Conservation (phyloP, 2,888 invertebrate genomes). For the Drosophila atripex region DNA sequence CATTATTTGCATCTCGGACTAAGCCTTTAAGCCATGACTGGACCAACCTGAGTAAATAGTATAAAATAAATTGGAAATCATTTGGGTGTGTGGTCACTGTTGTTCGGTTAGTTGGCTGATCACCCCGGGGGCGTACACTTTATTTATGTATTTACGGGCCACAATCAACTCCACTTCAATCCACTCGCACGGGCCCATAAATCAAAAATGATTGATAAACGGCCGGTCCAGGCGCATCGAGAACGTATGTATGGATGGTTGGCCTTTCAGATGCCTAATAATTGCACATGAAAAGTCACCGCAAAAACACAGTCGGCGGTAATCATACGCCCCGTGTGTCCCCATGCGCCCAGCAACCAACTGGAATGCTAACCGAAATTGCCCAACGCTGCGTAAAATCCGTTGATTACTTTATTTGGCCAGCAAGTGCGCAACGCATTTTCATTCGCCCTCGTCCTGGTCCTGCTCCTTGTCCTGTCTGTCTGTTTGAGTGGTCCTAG, state of each 20-base stretch:
- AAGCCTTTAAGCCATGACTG: slow-evolving; percentile 59
- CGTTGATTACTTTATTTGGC: slow-evolving; percentile 79
- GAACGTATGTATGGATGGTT: neutral
- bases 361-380: slow-evolving; percentile 54
- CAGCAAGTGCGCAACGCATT: slow-evolving; percentile 48
- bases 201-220: slow-evolving; percentile 78
- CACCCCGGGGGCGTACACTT: slow-evolving; percentile 47
- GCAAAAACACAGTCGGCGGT: slow-evolving; percentile 21
- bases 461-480: slow-evolving; percentile 11
- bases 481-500: slow-evolving; percentile 18
- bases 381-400: slow-evolving; percentile 67
- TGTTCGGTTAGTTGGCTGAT: slow-evolving; percentile 33
- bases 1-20: slow-evolving; percentile 57
- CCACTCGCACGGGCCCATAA: slow-evolving; percentile 52
- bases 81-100: slow-evolving; percentile 34
- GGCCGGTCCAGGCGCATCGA: slow-evolving; percentile 36
- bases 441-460: slow-evolving; percentile 3
- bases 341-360: neutral
- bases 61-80: slow-evolving; percentile 62
- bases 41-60: slow-evolving; percentile 26
- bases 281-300: slow-evolving; percentile 43
- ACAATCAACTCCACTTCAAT: slow-evolving; percentile 42
- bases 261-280: slow-evolving; percentile 48
- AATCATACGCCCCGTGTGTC: slow-evolving; percentile 66
- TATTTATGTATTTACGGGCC: slow-evolving; percentile 48